These are phyloP conservation scores for Raphicerus campestris DNA, from an alignment of 2,113 vertebrate species.

Conservation along the genomic window DNA sequence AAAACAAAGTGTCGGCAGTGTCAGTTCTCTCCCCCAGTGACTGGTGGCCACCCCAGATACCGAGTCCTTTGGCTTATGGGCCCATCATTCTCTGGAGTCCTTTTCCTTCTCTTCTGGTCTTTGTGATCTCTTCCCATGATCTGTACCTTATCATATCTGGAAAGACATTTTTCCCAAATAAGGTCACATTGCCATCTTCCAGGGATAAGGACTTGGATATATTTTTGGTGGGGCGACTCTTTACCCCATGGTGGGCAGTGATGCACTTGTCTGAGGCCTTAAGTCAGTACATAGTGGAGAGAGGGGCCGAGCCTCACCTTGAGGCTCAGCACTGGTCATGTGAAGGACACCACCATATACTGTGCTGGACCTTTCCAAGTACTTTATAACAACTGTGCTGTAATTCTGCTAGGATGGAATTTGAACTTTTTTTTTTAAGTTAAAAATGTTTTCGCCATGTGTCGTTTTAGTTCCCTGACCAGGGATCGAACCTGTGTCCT, in stretches of 20 bases:
- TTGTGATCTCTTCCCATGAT: background rate
- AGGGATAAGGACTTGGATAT: fast-evolving
- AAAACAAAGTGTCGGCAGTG: background rate
- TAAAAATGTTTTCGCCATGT: background rate
- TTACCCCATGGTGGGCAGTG: fast-evolving
- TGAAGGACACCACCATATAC: background rate
- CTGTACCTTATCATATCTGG: background rate
- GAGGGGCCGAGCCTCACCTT: background rate
- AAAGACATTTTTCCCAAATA: background rate
- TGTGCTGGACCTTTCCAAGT: background rate
- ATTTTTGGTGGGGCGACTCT: background rate
- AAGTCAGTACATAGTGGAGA: fast-evolving
- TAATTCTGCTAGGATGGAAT: background rate
- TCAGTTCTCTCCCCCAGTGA: background rate
- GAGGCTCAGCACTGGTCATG: background rate
- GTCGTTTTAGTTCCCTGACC: background rate
- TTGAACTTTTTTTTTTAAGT: background rate
- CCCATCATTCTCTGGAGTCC: too few species aligned
- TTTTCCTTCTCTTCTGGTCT: background rate
- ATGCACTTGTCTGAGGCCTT: background rate
- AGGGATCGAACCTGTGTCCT: background rate
- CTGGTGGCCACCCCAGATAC: too few species aligned
- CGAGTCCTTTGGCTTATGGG: background rate
- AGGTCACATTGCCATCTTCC: background rate
- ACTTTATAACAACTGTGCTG: background rate